Conservation (phyloP, 1,140 invertebrate species). For the Cotesia typhae region DNA sequence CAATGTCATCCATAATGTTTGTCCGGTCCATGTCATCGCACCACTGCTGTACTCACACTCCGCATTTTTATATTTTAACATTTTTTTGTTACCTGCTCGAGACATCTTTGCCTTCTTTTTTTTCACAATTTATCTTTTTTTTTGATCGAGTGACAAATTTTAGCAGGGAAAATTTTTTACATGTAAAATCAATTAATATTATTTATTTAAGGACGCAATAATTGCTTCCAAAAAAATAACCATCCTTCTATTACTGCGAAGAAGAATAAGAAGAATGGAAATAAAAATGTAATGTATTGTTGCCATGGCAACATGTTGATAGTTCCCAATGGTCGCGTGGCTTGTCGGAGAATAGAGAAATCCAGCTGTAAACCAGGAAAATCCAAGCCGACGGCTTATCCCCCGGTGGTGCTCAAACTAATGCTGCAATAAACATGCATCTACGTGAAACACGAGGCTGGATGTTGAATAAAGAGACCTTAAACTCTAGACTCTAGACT, state of each 20-base stretch:
- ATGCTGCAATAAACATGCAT: conserved; percentile 59
- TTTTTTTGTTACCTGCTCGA: too few species aligned
- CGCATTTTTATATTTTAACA: neutral
- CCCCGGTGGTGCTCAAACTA: conserved; percentile 40
- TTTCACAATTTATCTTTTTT: neutral
- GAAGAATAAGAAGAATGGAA: too few species aligned
- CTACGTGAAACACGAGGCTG: conserved; percentile 43
- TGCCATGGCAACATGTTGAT: neutral
- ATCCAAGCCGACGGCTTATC: conserved; percentile 44
- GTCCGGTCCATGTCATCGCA: conserved; percentile 30
- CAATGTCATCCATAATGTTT: conserved; percentile 56
- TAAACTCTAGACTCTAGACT: neutral
- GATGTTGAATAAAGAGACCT: conserved; percentile 5
- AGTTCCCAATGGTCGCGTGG: conserved; percentile 17
- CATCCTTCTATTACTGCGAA: too few species aligned
- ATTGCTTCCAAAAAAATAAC: too few species aligned
- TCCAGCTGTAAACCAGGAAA: conserved; percentile 52
- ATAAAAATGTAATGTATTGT: too few species aligned
- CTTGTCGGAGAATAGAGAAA: conserved; percentile 46
- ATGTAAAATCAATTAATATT: too few species aligned
- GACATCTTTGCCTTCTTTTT: neutral
- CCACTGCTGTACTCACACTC: neutral
- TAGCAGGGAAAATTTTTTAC: too few species aligned
- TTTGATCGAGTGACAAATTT: too few species aligned
- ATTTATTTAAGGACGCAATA: too few species aligned